Evolutionary conservation across 2,888 invertebrate species (phyloP), one percentile per base, ranked within the genome.

Genomic region (Tiliacea aurago): DNA sequence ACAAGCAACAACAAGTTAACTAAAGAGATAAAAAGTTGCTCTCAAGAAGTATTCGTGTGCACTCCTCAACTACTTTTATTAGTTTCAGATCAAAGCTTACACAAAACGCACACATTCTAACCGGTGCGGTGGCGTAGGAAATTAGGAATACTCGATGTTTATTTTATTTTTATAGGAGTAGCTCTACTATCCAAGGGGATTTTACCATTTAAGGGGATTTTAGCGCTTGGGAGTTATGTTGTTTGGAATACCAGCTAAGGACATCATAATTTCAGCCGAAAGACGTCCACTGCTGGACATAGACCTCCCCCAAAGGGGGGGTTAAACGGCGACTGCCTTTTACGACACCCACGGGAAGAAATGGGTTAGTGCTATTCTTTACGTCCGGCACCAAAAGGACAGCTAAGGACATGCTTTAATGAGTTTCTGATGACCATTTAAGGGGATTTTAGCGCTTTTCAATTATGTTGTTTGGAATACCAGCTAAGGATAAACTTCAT

Each of bases 21-120:
- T 73, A 81, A 86, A 90, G 81, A 89, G 86, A 90, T 90, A 89
- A 87, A 88, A 87, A 86, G 83, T 87, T 86, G 85, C 84, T 49
- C 79, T 58, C 62, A 59, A 67, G 76, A 73, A 84, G 81, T 78
- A 80, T 78, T 79, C 73, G 66, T 78, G 64, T 75, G 81, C 75
- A 80, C 80, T 76, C 63, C 68, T 76, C 85, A 77, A 87, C 87
- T 85, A 86, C 84, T 90, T 91, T 90, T 89, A 90, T 90, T 90
- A 89, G 84, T 89, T 89, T 81, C 73, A 77, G 86, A 87, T 87
- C 89, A 80, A 82, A 83, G 80, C 76, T 78, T 75, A 78, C 69
- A 76, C 64, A 68, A 28, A 1, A 78, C 74, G 72, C 47, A 76
- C 63, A 87, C 69, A 76, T 84, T 76, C 55, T 67, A 37, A 68